phyloP scores from a whole-genome alignment of 1,140 invertebrate species.

The Musca vetustissima region DNA sequence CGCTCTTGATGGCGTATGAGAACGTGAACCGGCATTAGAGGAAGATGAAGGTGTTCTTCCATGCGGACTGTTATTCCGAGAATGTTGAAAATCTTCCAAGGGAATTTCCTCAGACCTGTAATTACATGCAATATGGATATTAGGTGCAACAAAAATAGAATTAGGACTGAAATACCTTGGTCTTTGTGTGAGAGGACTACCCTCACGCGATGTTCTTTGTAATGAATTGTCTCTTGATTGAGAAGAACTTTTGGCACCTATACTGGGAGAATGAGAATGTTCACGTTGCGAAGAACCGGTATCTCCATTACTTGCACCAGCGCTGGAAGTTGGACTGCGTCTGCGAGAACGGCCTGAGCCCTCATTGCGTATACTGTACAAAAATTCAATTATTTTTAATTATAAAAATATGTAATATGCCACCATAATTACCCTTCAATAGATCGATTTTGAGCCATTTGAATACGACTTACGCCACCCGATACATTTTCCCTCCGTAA shows the following conservation, averaged over 20 bases:
- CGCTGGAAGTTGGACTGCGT: constrained; percentile 41
- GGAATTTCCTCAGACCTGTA: constrained; percentile 78
- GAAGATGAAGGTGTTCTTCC: constrained; percentile 33
- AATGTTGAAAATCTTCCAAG: constrained; percentile 71
- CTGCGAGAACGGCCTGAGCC: constrained; percentile 48
- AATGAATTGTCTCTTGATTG: constrained; percentile 47
- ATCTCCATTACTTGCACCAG: constrained; percentile 30
- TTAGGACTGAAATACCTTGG: constrained; percentile 56
- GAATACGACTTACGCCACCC: constrained; percentile 47
- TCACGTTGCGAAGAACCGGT: constrained; percentile 35
- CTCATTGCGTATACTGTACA: constrained; percentile 47
- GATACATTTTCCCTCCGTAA: constrained; percentile 59
- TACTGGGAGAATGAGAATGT: constrained; percentile 38
- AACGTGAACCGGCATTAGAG: constrained; percentile 45
- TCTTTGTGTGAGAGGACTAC: constrained; percentile 71
- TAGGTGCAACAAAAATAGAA: too few relatives aligned
- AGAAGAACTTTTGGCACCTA: constrained; percentile 42
- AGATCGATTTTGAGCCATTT: constrained; percentile 52
- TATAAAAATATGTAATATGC: neutral
- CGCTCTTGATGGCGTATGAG: constrained; percentile 48
- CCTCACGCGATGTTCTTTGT: constrained; percentile 64
- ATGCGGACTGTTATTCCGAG: constrained; percentile 51
- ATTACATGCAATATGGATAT: too few relatives aligned
- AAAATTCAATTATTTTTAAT: neutral
- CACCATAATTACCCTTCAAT: constrained; percentile 51